Evolutionary conservation across 2,797 vertebrate species (phyloP).

Genomic region (Sebastes vulpes): DNA sequence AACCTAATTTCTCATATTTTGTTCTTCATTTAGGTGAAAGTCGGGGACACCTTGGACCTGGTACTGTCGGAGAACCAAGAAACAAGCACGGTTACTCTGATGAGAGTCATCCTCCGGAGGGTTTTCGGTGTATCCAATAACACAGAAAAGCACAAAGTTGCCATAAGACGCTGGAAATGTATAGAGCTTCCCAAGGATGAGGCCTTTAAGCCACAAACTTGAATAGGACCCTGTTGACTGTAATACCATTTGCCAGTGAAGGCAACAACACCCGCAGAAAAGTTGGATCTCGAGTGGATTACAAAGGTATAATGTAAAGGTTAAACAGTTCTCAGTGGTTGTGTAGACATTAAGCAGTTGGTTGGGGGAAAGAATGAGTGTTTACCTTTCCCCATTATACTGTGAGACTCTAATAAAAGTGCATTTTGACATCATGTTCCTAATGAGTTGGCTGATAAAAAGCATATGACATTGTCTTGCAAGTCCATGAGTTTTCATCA

Average conservation of each 20-base stretch:
- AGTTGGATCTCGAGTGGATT: background rate
- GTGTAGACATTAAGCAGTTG: background rate
- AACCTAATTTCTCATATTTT: background rate
- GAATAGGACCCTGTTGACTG: background rate
- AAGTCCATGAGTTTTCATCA: background rate
- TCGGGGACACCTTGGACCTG: conserved; percentile 93
- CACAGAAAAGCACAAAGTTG: conserved; percentile 89
- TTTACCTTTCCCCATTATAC: background rate
- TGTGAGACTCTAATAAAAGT: conserved; percentile 49
- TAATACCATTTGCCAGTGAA: background rate
- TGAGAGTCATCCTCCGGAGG: conserved; percentile 90
- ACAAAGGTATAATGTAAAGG: background rate
- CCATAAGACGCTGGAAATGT: conserved; percentile 92
- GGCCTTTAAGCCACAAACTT: conserved; percentile 69
- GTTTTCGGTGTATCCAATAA: conserved; percentile 84
- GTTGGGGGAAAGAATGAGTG: background rate
- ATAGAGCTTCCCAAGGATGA: conserved; percentile 88
- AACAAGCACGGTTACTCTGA: conserved; percentile 87
- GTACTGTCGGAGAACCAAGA: conserved; percentile 89
- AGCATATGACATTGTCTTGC: background rate
- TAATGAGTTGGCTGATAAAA: background rate
- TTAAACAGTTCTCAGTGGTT: background rate
- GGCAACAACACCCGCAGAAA: background rate
- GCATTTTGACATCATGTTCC: background rate
- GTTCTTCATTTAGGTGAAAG: conserved; percentile 88